phyloP scores from a whole-genome alignment of 2,888 invertebrate species.

The Galeopsomyia nigrocyanea region DNA sequence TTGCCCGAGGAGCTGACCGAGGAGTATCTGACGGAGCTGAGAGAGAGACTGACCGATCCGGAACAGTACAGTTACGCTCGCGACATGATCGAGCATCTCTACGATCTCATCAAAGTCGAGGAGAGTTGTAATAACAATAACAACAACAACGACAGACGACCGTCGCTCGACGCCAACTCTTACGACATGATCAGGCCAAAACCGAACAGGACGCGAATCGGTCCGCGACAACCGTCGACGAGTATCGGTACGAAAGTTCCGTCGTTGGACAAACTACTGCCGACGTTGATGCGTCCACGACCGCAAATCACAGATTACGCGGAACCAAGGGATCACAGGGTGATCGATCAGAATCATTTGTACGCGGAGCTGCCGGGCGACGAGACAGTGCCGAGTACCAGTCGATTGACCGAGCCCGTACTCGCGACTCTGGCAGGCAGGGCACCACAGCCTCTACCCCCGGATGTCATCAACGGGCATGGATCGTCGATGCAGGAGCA shows the following conservation, averaged over 20 bases:
- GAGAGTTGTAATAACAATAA: slow-evolving; percentile 76
- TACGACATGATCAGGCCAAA: slow-evolving; percentile 74
- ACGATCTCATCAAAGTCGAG: slow-evolving; percentile 81
- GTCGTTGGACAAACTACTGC: slow-evolving; percentile 73
- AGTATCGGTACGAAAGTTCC: slow-evolving; percentile 74
- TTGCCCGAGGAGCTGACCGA: slow-evolving; percentile 82
- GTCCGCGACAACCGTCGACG: slow-evolving; percentile 66
- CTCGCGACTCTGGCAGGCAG: slow-evolving; percentile 58
- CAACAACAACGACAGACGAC: slow-evolving; percentile 69
- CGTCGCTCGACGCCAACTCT: slow-evolving; percentile 68
- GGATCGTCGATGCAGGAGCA: slow-evolving; percentile 37
- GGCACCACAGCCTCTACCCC: slow-evolving; percentile 62
- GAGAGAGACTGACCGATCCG: slow-evolving; percentile 79
- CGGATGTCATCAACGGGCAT: slow-evolving; percentile 61
- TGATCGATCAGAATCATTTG: slow-evolving; percentile 70
- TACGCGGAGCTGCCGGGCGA: slow-evolving; percentile 75
- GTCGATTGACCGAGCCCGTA: slow-evolving; percentile 61
- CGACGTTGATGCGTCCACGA: slow-evolving; percentile 65
- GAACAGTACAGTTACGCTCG: slow-evolving; percentile 81
- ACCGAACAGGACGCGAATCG: slow-evolving; percentile 63
- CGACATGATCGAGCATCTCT: slow-evolving; percentile 83
- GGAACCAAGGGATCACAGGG: slow-evolving; percentile 67
- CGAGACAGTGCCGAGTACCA: slow-evolving; percentile 68
- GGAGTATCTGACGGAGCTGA: slow-evolving; percentile 78
- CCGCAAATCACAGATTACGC: slow-evolving; percentile 69